Base-by-base conservation (phyloP, 1,140 invertebrate genomes). In the Stratiolaelaps scimitus region DNA sequence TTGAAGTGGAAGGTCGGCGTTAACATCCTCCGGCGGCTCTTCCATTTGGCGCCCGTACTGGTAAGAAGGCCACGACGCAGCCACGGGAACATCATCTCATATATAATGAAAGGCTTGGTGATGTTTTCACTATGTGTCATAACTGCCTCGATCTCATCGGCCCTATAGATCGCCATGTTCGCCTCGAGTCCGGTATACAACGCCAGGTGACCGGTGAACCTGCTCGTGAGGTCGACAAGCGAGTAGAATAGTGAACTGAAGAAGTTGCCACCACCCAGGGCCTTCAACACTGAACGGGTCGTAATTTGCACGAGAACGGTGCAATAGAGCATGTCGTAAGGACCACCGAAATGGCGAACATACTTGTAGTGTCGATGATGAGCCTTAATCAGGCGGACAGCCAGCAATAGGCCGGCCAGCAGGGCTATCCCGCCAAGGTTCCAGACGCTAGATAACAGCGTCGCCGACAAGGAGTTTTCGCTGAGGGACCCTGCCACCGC, bases 1-100 rank as follows among this genome's bases (percentile, higher is more conserved):
- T 78, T 76, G 68, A 81, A 81, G 70, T 81, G 80, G 67, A 81
- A 81, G 6, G 80, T 75, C 28, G 80, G 80, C 10, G 80, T 81
- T 19, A 81, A 69, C 64, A 81, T 68, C 69, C 78, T 79, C 19
- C 80, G 69, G 64, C 78, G 71, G 2, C 65, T 70, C 2, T 71
- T 69, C 80, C 80, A 81, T 73, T 79, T 78, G 1, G 74, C 72
- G 7, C 76, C 77, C 26, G 43, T 65, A 29, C 71, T 71, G 30
- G 78, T 83, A 26, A 48, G 47, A 4, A 48, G 47, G 15, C 47
- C 47, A 15, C 47, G 47, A 7, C 28, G 20, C 19, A 48, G 47
- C 47, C 47, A 1, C 70, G 47, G 47, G 15, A 23, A 4, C 19
- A 48, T 15, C 47, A 48, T 48, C 7, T 48, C 47, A 26, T 48